phyloP scores from a whole-genome alignment of 2,113 vertebrate genomes.

The Varanus komodoensis region DNA sequence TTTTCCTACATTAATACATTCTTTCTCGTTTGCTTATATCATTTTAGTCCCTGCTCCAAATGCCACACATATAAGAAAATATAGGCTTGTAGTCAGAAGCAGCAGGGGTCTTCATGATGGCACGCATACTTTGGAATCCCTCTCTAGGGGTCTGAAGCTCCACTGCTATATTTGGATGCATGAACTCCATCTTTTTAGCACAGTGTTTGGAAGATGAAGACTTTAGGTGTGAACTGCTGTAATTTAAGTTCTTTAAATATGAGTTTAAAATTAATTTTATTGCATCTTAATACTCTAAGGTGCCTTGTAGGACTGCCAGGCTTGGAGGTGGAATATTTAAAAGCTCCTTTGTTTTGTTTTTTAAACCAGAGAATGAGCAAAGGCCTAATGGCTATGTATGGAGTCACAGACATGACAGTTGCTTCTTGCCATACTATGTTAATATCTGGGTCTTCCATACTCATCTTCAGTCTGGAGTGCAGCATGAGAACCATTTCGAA shows the following conservation, averaged over 20 bases:
- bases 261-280: not conserved
- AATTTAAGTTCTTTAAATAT: not conserved
- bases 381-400: not conserved
- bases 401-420: not conserved
- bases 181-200: not conserved
- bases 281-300: not conserved
- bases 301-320: not conserved
- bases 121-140: not conserved
- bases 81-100: not conserved
- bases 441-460: not conserved
- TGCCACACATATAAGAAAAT: not conserved
- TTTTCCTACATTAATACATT: not conserved
- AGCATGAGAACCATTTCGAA: not conserved
- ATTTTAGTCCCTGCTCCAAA: not conserved
- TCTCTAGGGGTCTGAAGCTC: not conserved
- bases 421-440: not conserved
- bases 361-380: not conserved
- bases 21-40: not conserved
- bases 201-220: not conserved
- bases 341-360: not conserved
- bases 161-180: not conserved
- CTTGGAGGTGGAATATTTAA: not conserved
- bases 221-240: not conserved
- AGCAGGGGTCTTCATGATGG: not conserved
- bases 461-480: not conserved